phyloP scores from a whole-genome alignment of 2,113 vertebrate species.

The Danio rerio region DNA sequence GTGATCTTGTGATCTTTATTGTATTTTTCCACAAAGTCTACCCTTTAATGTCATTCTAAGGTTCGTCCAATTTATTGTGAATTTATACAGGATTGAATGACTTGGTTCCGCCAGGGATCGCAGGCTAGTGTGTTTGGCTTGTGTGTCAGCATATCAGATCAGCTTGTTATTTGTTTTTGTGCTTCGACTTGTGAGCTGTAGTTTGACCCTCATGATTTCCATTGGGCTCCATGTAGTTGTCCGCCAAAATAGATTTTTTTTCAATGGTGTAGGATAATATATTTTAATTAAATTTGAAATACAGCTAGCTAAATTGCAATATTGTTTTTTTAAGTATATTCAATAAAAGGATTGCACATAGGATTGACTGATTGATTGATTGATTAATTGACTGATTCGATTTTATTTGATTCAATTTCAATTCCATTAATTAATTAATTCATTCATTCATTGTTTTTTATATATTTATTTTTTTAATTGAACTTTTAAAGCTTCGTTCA shows the following conservation, averaged over 20 bases:
- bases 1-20: background rate
- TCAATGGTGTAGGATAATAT: background rate
- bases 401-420: too few relatives aligned
- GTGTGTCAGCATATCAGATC: background rate
- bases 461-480: too few relatives aligned
- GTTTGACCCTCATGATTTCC: background rate
- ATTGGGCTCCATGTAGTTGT: background rate
- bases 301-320: too few relatives aligned
- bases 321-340: too few relatives aligned
- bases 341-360: too few relatives aligned
- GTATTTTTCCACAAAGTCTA: background rate
- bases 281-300: background rate
- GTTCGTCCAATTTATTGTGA: background rate
- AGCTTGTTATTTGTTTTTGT: background rate
- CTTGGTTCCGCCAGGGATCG: constrained; percentile 39
- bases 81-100: constrained; percentile 55
- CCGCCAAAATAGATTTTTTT: background rate
- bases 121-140: background rate
- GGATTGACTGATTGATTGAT: too few relatives aligned
- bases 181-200: background rate
- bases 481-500: too few relatives aligned
- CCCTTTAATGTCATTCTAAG: background rate
- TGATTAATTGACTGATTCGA: too few relatives aligned
- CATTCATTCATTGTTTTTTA: too few relatives aligned
- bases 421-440: too few relatives aligned